Conservation (phyloP, 35 echinoderm and acorn worm species). For the Strongylocentrotus purpuratus region DNA sequence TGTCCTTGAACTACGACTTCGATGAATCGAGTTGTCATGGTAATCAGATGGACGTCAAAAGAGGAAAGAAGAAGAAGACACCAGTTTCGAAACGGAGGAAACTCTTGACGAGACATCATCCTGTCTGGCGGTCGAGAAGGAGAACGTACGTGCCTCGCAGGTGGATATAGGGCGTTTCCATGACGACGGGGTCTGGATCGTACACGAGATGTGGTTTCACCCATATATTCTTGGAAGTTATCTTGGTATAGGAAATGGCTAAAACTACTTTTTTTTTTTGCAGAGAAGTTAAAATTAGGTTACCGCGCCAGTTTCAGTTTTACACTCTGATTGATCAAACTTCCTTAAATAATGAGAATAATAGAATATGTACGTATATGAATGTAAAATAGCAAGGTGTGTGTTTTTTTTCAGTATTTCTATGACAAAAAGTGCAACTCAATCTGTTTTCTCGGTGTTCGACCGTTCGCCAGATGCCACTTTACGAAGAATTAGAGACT, state of each 20-base stretch:
- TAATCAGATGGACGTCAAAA: background rate
- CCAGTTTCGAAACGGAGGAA: slow-evolving; percentile 1
- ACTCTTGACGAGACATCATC: background rate
- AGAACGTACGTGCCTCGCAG: background rate
- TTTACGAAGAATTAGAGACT: too few species aligned
- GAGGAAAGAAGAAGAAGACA: background rate
- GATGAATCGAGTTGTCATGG: background rate
- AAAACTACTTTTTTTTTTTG: background rate
- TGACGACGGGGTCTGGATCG: background rate
- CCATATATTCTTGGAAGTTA: background rate
- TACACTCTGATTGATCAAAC: too few species aligned
- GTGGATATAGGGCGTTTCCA: background rate
- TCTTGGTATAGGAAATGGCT: background rate
- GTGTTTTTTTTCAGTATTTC: too few species aligned
- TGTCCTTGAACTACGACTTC: background rate
- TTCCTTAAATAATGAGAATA: background rate
- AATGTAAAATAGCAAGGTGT: too few species aligned
- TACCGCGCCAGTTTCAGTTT: background rate
- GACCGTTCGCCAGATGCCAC: too few species aligned
- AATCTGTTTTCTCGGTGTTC: too few species aligned
- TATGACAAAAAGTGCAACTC: too few species aligned
- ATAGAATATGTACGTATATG: too few species aligned
- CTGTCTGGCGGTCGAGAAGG: background rate
- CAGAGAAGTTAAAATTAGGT: background rate
- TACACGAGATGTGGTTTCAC: background rate